Base-by-base conservation (phyloP, 2,888 invertebrate genomes). In the Dicyrtomina minuta region DNA sequence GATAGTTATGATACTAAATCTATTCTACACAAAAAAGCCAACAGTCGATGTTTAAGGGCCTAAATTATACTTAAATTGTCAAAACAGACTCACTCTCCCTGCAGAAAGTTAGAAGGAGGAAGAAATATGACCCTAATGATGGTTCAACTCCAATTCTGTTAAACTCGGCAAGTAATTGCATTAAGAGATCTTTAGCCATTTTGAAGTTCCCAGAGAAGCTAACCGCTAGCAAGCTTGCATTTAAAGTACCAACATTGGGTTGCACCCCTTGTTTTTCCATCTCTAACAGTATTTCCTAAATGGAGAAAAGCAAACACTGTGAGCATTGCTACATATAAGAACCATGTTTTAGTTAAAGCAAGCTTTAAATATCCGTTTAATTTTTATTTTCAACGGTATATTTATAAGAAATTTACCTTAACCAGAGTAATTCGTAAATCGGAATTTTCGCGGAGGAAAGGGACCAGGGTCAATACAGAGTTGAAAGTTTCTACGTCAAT, bases 51-150 rank as follows among this genome's bases (percentile, higher is more conserved):
- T 3, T 5, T 55, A 55, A 22, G 13, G 8, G 3, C 4, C 3
- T 8, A 33, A 33, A 33, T 33, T 33, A 3, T 33, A 8, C 33
- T 8, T 33, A 8, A 33, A 33, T 8, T 33, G 8, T 33, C 27
- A 2, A 27, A 46, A 4, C 59, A 26, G 27, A 83, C 87, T 86
- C 82, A 86, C 92, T 84, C 72, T 90, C 89, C 80, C 87, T 87
- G 79, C 88, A 90, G 80, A 88, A 91, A 58, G 88, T 85, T 60
- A 85, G 85, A 17, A 94, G 81, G 0, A 92, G 79, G 79, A 88
- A 88, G 81, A 89, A 89, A 83, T 91, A 95, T 0, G 89, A 87
- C 0, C 88, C 88, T 8, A 95, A 83, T 22, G 88, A 88, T 0
- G 93, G 93, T 79, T 88, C 84, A 26, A 95, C 86, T 12, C 87